Conservation (phyloP, 2,888 invertebrate genomes). For the Epistrophella euchroma region DNA sequence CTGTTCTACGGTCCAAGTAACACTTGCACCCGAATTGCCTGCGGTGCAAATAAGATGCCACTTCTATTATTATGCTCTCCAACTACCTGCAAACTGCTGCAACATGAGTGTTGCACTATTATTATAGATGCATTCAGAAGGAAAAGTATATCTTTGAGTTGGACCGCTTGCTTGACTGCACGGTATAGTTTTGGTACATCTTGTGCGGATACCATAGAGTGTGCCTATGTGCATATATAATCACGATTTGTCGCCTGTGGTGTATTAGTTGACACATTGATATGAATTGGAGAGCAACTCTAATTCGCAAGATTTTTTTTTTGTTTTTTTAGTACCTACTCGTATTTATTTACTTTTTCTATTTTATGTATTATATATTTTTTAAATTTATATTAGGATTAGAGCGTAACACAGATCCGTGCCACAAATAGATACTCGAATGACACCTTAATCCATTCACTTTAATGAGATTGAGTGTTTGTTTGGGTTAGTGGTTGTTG, state of each 20-base stretch:
- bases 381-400: constrained; percentile 32
- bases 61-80: neutral
- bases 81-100: constrained; percentile 25
- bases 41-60: constrained; percentile 41
- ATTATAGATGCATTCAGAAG: constrained; percentile 16
- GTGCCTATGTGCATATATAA: constrained; percentile 29
- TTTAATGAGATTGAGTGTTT: constrained; percentile 58
- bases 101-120: constrained; percentile 4
- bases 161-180: constrained; percentile 9
- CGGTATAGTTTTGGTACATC: neutral
- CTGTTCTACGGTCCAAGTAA: constrained; percentile 53
- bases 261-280: constrained; percentile 73
- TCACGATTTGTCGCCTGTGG: constrained; percentile 73
- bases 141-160: constrained; percentile 20
- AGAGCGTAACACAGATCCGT: constrained; percentile 69
- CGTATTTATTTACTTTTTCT: constrained; percentile 11
- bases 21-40: constrained; percentile 51
- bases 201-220: constrained; percentile 12
- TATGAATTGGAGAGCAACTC: constrained; percentile 70
- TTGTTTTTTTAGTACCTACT: neutral
- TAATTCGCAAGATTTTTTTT: constrained; percentile 47
- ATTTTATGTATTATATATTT: neutral
- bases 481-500: constrained; percentile 26
- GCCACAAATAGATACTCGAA: constrained; percentile 31
- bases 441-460: constrained; percentile 72